Evolutionary conservation across 2,113 vertebrate species (phyloP), one percentile per base, ranked within the genome.

Genomic region (Ifrita kowaldi): DNA sequence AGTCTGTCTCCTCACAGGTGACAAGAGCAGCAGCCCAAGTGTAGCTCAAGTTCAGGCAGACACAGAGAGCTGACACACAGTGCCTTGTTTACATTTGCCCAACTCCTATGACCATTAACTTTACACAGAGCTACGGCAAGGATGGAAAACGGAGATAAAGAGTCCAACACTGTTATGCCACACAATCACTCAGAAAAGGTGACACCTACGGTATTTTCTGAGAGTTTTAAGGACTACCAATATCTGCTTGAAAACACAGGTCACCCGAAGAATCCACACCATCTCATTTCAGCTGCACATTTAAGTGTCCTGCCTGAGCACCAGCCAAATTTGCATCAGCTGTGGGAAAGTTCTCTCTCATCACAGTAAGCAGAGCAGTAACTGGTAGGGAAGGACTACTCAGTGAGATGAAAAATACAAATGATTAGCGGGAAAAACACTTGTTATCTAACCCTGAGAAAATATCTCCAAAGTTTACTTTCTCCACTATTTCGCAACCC

Each of bases 141-240:
- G 32, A 12, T 0, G 5, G 18, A 21, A 56, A 46, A 32, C 2
- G 1, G 13, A 49, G 9, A 63, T 3, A 21, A 35, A 44, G 35
- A 30, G 19, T 6, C 35, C 62, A 30, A 7, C 1, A 0, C 39
- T 1, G 13, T 0, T 1, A 27, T 2, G 32, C 32, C 56, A 32
- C 64, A 26, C 14, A 28, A 4, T 28, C 44, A 20, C 47, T 7
- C 3, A 2, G 20, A 53, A 76, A 70, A 60, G 0, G 3, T 2
- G 5, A 46, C 33, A 47, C 2, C 9, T 3, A 11, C 23, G 5
- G 27, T 3, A 11, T n/a, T 42, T 86, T 26, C 76, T 32, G 39
- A 69, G 63, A 22, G 28, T 6, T 55, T 35, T 27, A 41, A 69
- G 39, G 53, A 19, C 63, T 33, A 33, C 9, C 68, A 41, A 1